A percentile compares a stretch with the other conserved stretches of the same genome.
Evolutionary conservation across 2,888 invertebrate species (phyloP).

Genomic region (Orthosia incerta): DNA sequence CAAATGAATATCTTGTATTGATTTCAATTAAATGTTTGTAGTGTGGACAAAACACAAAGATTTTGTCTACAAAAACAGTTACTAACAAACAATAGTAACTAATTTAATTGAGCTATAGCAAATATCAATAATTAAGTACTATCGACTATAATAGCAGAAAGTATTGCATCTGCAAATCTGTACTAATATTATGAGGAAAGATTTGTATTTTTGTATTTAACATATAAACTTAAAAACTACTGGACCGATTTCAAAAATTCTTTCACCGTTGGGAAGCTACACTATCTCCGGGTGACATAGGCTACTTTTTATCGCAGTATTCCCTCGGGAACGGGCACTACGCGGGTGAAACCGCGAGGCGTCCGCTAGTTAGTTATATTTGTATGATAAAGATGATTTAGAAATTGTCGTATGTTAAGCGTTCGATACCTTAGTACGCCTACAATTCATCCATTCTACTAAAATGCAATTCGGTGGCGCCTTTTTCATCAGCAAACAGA

Average conservation of each 20-base stretch:
- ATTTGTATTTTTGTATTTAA: too few species aligned
- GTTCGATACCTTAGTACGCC: constrained; percentile 47
- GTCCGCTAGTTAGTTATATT: too few species aligned
- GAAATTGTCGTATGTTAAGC: constrained; percentile 19
- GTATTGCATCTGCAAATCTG: neutral
- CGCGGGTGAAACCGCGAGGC: too few species aligned
- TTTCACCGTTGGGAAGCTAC: too few species aligned
- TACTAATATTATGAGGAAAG: too few species aligned
- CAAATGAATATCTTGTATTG: constrained; percentile 18
- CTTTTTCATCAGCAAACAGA: constrained; percentile 82
- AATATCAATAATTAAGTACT: neutral
- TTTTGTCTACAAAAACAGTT: neutral
- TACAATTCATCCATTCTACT: constrained; percentile 69
- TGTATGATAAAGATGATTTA: constrained; percentile 15
- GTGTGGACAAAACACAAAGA: neutral
- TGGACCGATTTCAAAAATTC: too few species aligned
- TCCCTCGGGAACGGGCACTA: too few species aligned
- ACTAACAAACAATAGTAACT: neutral
- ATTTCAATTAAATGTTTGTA: constrained; percentile 22
- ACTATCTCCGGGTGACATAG: too few species aligned
- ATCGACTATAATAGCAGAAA: neutral
- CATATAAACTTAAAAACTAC: too few species aligned
- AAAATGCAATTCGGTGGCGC: constrained; percentile 72
- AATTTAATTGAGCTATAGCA: neutral
- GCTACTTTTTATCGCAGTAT: too few species aligned